Conservation (phyloP, 2,888 invertebrate species). For the Dicyrtomina minuta region DNA sequence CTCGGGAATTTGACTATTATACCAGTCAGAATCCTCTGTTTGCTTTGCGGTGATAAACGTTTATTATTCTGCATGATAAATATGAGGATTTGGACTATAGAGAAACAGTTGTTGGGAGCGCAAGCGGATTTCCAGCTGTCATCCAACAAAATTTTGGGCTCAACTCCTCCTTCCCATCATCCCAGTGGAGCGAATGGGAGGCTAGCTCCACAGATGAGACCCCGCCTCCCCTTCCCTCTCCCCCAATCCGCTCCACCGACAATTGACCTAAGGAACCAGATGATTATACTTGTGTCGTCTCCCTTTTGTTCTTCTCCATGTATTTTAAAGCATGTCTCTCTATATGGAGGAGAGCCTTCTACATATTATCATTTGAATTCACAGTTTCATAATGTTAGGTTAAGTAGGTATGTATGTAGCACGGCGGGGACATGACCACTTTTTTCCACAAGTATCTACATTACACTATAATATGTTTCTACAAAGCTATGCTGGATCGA, state of each 20-base stretch:
- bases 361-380: neutral
- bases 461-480: too few relatives aligned
- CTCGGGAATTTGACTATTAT: too few relatives aligned
- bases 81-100: slow-evolving; percentile 21
- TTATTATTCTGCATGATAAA: slow-evolving; percentile 14
- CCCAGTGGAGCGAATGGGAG: too few relatives aligned
- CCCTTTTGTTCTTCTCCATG: slow-evolving; percentile 4
- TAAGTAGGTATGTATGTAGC: too few relatives aligned
- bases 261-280: slow-evolving; percentile 4
- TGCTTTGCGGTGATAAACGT: slow-evolving; percentile 36
- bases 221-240: slow-evolving; percentile 5
- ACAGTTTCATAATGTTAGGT: too few relatives aligned
- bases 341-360: slow-evolving; percentile 5
- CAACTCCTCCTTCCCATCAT: too few relatives aligned
- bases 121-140: neutral
- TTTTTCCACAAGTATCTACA: too few relatives aligned
- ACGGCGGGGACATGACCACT: too few relatives aligned
- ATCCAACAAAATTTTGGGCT: neutral
- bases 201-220: too few relatives aligned
- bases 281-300: neutral
- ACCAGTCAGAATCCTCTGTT: slow-evolving; percentile 24
- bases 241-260: neutral
- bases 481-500: too few relatives aligned
- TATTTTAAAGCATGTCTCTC: slow-evolving; percentile 4
- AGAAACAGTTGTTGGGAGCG: neutral